These are phyloP conservation scores for Deladenus siricidicola DNA, from an alignment of 2,888 invertebrate genomes.

Conservation along the genomic window DNA sequence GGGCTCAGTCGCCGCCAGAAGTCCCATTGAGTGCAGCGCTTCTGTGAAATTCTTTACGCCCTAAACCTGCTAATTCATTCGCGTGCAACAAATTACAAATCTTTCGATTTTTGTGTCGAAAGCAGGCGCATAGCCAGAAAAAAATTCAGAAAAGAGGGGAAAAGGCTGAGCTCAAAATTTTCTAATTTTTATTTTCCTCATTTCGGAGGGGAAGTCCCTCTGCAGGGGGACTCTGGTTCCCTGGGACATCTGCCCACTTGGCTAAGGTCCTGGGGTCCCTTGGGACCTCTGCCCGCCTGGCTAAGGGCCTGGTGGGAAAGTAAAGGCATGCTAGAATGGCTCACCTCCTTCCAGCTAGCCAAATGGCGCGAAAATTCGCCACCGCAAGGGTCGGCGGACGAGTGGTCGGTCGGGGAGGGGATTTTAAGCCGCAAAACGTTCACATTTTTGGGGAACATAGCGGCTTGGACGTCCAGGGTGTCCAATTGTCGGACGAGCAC, in stretches of 20 bases:
- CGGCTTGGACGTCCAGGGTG: neutral
- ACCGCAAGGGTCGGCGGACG: too few species aligned
- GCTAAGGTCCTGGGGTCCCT: too few species aligned
- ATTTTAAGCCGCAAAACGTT: neutral
- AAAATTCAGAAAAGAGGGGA: too few species aligned
- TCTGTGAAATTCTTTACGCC: neutral
- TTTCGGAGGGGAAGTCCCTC: too few species aligned
- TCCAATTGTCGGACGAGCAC: neutral
- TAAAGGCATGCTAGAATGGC: neutral
- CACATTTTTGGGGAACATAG: neutral
- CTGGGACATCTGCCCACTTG: too few species aligned
- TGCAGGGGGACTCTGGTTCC: too few species aligned
- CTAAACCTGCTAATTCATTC: neutral
- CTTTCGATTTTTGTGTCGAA: too few species aligned
- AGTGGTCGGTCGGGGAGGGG: too few species aligned
- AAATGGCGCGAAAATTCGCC: neutral
- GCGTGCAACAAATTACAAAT: neutral
- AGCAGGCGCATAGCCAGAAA: too few species aligned
- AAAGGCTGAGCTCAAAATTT: too few species aligned
- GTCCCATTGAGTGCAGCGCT: neutral
- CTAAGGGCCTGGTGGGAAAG: neutral
- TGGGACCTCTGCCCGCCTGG: too few species aligned
- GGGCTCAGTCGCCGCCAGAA: neutral
- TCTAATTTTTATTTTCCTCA: too few species aligned
- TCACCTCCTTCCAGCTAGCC: conserved; percentile 2